Evolutionary conservation across 2,113 vertebrate species (phyloP), one percentile per base, ranked within the genome.

Genomic region (Poecilia latipinna): DNA sequence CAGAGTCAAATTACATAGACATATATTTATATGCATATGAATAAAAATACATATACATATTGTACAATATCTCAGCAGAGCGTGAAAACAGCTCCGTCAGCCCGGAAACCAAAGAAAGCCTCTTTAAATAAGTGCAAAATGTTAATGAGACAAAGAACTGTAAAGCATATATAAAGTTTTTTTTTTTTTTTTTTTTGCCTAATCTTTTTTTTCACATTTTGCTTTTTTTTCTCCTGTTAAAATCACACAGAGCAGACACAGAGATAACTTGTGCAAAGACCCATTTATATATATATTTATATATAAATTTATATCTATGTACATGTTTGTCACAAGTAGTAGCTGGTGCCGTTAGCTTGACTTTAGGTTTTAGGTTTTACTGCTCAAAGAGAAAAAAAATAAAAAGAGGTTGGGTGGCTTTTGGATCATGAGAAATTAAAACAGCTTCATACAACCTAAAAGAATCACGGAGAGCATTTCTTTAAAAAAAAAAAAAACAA

Each of bases 81-180:
- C 90, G 51, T 91, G 86, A 92, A 92, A 93, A 91, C 87, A 80
- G 90, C 93, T 93, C 89, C 79, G 74, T 89, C 89, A 90, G 90
- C 85, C 90, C 90, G 88, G 88, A 89, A 93, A 93, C 88, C 88
- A 88, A 93, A 86, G 90, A 91, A 93, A 84, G 84, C 88, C 86
- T 94, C 82, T 93, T 95, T 94, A 95, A 95, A 95, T 95, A 95
- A 95, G 94, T 95, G 94, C 94, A 94, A 95, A 94, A 92, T 94
- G 93, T 95, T 94, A 94, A 94, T 93, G 91, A 94, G 89, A 94
- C 93, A 93, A 90, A 92, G 82, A 92, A 93, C 73, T 90, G 92
- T 93, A 94, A 95, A 94, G 92, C 93, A 93, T 93, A 93, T 92
- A 93, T 88, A 90, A 93, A 93, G 85, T 82, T 39, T 42, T 12